Percentiles rank a stretch among this genome's conserved stretches.
These are phyloP conservation scores for Trissolcus brochymenae DNA, from an alignment of 2,888 invertebrate genomes.

Conservation along the genomic window DNA sequence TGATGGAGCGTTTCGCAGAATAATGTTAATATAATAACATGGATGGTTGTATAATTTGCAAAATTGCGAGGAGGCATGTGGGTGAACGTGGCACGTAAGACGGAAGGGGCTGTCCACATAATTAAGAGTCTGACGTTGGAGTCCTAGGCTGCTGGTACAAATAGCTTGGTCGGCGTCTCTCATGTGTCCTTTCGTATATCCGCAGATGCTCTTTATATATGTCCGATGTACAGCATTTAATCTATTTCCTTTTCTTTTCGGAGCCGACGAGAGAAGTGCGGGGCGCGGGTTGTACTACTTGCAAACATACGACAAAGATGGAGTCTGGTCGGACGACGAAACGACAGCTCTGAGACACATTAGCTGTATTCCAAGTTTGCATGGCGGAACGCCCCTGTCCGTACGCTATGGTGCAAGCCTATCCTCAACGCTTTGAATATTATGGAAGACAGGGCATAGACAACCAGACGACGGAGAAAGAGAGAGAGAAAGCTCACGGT, in stretches of 20 bases:
- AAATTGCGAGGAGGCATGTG: constrained; percentile 18
- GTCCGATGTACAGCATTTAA: constrained; percentile 63
- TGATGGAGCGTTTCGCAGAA: no score
- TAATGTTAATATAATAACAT: background rate
- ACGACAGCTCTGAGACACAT: constrained; percentile 66
- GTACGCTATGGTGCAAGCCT: constrained; percentile 57
- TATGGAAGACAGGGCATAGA: constrained; percentile 60
- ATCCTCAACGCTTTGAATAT: constrained; percentile 60
- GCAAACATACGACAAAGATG: constrained; percentile 51
- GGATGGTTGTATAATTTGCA: constrained; percentile 7
- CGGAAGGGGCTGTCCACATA: constrained; percentile 57
- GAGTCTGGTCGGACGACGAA: constrained; percentile 58
- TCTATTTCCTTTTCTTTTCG: constrained; percentile 65
- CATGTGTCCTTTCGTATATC: constrained; percentile 62
- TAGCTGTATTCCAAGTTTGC: constrained; percentile 74
- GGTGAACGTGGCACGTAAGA: constrained; percentile 38
- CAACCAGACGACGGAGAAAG: constrained; percentile 42
- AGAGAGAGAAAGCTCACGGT: constrained; percentile 45
- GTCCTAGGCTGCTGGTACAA: constrained; percentile 66
- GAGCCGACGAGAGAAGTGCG: constrained; percentile 45
- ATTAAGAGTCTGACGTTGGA: constrained; percentile 56
- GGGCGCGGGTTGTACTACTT: constrained; percentile 24
- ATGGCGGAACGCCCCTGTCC: constrained; percentile 75
- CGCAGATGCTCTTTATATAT: constrained; percentile 56
- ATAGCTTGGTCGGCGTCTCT: constrained; percentile 70